Percentiles rank a stretch among this genome's conserved stretches.
Conservation (phyloP, 2,113 vertebrate genomes). For the Castor canadensis region DNA sequence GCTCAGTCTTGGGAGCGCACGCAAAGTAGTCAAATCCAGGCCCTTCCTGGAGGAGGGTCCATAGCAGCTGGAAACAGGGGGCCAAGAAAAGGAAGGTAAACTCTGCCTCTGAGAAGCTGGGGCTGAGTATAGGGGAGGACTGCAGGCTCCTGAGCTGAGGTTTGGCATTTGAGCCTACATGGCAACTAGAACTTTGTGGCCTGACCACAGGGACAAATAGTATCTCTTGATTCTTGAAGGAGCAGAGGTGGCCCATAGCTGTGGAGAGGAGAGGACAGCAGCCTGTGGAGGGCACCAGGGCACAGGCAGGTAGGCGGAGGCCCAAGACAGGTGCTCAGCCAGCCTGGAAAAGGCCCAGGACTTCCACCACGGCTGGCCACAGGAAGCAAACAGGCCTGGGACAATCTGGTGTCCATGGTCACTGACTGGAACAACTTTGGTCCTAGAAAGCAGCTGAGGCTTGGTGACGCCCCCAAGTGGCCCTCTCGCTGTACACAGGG, state of each 20-base stretch:
- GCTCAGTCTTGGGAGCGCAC: background rate
- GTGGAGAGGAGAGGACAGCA: background rate
- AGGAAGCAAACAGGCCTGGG: background rate
- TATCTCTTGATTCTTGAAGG: background rate
- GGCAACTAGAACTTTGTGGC: background rate
- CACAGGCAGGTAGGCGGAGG: no score
- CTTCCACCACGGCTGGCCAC: background rate
- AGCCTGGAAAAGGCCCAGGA: background rate
- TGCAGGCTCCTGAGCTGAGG: no score
- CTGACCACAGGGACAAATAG: background rate
- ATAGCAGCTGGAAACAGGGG: background rate
- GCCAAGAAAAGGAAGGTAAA: background rate
- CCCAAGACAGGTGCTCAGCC: background rate
- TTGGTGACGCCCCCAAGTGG: background rate
- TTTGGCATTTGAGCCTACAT: background rate
- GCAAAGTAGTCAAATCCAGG: background rate
- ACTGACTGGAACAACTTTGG: background rate
- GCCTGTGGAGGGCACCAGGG: background rate
- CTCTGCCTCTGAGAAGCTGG: background rate
- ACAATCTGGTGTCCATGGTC: background rate
- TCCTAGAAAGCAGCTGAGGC: background rate
- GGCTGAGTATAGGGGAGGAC: background rate
- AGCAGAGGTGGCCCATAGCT: background rate
- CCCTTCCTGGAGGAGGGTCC: background rate
- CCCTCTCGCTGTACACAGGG: background rate